phyloP scores from a whole-genome alignment of 2,113 vertebrate genomes.

The Pteruthius melanotis region DNA sequence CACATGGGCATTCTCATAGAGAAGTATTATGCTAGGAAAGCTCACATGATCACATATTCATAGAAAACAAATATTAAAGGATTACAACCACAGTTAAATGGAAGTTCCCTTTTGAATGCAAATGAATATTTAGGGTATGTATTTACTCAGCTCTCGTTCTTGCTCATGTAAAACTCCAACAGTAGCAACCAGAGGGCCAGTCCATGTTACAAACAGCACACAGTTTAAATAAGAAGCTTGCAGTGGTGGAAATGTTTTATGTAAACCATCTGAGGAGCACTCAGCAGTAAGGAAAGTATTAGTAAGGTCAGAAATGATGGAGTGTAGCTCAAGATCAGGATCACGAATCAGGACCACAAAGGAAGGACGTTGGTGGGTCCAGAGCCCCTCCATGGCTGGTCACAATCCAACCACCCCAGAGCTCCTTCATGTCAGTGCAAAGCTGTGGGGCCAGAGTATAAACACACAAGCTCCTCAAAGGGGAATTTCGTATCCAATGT shows the following conservation, averaged over 20 bases:
- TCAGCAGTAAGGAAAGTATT: neutral
- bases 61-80: slow-evolving; percentile 28
- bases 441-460: neutral
- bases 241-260: neutral
- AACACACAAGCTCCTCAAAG: neutral
- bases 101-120: neutral
- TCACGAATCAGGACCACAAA: neutral
- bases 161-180: neutral
- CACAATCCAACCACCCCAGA: neutral
- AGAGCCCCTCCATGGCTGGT: neutral
- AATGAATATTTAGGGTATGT: neutral
- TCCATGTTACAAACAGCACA: neutral
- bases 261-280: neutral
- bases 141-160: neutral
- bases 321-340: neutral
- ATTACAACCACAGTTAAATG: neutral
- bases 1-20: slow-evolving; percentile 15
- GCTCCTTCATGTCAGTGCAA: neutral
- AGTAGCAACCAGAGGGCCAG: neutral
- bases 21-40: neutral
- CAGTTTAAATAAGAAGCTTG: neutral
- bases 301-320: neutral
- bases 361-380: neutral
- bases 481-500: neutral
- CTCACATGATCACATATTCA: neutral